Evolutionary conservation across 2,888 invertebrate species (phyloP).

Genomic region (Sarcophaga subvicina): DNA sequence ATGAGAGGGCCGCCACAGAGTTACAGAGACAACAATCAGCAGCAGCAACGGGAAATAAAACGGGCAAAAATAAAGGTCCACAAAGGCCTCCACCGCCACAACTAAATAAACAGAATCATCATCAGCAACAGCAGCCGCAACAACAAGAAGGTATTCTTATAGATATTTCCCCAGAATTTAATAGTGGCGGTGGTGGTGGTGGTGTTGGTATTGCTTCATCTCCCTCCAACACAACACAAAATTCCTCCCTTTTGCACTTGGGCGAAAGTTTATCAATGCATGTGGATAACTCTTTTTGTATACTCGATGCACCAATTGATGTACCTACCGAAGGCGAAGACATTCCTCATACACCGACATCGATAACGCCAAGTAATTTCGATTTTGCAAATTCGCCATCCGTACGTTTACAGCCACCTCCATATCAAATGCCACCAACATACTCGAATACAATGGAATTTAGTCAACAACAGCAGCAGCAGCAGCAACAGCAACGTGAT

Average conservation of each 20-base stretch:
- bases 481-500: slow-evolving; percentile 80
- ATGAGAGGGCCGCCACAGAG: slow-evolving; percentile 83
- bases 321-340: slow-evolving; percentile 82
- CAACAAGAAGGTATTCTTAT: slow-evolving; percentile 87
- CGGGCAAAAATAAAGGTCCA: slow-evolving; percentile 78
- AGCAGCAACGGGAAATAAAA: slow-evolving; percentile 23
- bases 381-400: slow-evolving; percentile 73
- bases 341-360: slow-evolving; percentile 64
- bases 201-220: slow-evolving; percentile 62
- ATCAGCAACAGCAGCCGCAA: slow-evolving; percentile 74
- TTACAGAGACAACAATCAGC: slow-evolving; percentile 70
- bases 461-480: slow-evolving; percentile 71
- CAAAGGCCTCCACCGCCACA: slow-evolving; percentile 82
- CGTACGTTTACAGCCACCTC: slow-evolving; percentile 81
- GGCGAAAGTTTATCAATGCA: slow-evolving; percentile 76
- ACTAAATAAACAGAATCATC: slow-evolving; percentile 73
- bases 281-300: slow-evolving; percentile 82
- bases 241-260: slow-evolving; percentile 52
- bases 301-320: slow-evolving; percentile 89
- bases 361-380: slow-evolving; percentile 69
- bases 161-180: slow-evolving; percentile 86
- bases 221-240: slow-evolving; percentile 39
- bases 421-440: slow-evolving; percentile 84
- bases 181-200: slow-evolving; percentile 58
- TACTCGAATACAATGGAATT: slow-evolving; percentile 83